These are phyloP conservation scores for Hirtodrosophila histrioides DNA, from an alignment of 2,888 invertebrate genomes.

Conservation along the genomic window DNA sequence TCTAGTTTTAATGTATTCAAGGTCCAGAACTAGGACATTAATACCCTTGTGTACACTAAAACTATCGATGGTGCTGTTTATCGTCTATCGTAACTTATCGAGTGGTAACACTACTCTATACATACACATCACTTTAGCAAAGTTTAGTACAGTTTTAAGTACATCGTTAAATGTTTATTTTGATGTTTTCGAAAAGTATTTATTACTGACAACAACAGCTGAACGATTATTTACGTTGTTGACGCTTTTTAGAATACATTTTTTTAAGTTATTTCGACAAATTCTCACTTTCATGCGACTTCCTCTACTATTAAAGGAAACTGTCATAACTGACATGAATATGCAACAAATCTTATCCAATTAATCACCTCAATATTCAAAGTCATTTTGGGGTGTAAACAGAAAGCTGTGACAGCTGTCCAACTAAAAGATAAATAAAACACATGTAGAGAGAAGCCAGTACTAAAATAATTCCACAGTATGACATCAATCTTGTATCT, in stretches of 20 bases:
- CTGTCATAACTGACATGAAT: constrained; percentile 46
- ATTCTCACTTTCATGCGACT: constrained; percentile 40
- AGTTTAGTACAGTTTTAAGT: background rate
- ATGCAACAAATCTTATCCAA: constrained; percentile 50
- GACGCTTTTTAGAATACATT: constrained; percentile 42
- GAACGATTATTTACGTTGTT: constrained; percentile 33
- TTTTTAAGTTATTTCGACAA: constrained; percentile 18
- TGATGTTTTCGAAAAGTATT: constrained; percentile 13
- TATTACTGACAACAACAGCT: constrained; percentile 36
- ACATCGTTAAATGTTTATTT: constrained; percentile 1
- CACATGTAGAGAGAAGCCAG: constrained; percentile 24
- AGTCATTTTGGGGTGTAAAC: constrained; percentile 23
- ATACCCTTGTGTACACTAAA: too few relatives aligned
- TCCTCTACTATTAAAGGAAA: constrained; percentile 9
- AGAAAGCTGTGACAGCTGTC: constrained; percentile 44
- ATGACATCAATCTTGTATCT: constrained; percentile 60
- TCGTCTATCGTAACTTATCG: too few relatives aligned
- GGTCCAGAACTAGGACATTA: too few relatives aligned
- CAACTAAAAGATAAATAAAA: constrained; percentile 6
- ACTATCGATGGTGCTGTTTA: too few relatives aligned
- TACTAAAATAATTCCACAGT: constrained; percentile 11
- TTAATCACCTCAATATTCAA: constrained; percentile 40
- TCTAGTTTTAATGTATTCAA: too few relatives aligned
- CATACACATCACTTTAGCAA: too few relatives aligned
- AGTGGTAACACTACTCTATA: too few relatives aligned